Percentiles rank a stretch among this genome's conserved stretches.
These are phyloP conservation scores for Polydrusus cervinus DNA, from an alignment of 2,888 invertebrate species.

Conservation along the genomic window DNA sequence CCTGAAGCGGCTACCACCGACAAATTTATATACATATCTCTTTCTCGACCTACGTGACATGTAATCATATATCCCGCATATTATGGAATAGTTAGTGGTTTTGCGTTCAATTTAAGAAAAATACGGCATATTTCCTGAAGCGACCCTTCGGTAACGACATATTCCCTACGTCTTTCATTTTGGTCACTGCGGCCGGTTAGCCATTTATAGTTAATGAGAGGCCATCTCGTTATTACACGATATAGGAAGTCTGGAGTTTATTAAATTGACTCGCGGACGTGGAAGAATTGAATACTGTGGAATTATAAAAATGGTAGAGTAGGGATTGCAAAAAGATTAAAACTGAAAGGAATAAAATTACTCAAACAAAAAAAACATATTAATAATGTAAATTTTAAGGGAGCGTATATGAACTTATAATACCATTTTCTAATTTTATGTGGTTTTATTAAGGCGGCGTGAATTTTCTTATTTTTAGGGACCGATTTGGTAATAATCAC, in stretches of 20 bases:
- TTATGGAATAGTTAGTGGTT: slow-evolving; percentile 38
- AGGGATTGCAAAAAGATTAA: not conserved
- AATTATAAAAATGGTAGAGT: slow-evolving; percentile 34
- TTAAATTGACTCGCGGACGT: slow-evolving; percentile 46
- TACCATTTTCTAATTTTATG: too few relatives aligned
- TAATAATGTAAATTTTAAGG: too few relatives aligned
- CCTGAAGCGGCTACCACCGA: slow-evolving; percentile 28
- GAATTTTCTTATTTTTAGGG: too few relatives aligned
- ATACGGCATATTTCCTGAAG: slow-evolving; percentile 31
- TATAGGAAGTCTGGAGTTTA: slow-evolving; percentile 42
- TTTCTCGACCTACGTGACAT: slow-evolving; percentile 28
- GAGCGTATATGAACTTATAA: too few relatives aligned
- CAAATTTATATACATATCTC: slow-evolving; percentile 25
- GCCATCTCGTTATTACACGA: slow-evolving; percentile 46
- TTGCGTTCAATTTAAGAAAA: slow-evolving; percentile 47
- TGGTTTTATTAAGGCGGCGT: too few relatives aligned
- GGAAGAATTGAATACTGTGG: slow-evolving; percentile 31
- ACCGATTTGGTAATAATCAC: too few relatives aligned
- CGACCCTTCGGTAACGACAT: slow-evolving; percentile 43
- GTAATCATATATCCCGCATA: slow-evolving; percentile 37
- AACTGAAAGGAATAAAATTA: not conserved
- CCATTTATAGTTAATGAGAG: slow-evolving; percentile 42
- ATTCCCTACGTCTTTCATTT: slow-evolving; percentile 42
- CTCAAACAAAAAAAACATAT: not conserved
- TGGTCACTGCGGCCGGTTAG: slow-evolving; percentile 27